Evolutionary conservation across 2,797 vertebrate species (phyloP).

Genomic region (Hemitrygon akajei): DNA sequence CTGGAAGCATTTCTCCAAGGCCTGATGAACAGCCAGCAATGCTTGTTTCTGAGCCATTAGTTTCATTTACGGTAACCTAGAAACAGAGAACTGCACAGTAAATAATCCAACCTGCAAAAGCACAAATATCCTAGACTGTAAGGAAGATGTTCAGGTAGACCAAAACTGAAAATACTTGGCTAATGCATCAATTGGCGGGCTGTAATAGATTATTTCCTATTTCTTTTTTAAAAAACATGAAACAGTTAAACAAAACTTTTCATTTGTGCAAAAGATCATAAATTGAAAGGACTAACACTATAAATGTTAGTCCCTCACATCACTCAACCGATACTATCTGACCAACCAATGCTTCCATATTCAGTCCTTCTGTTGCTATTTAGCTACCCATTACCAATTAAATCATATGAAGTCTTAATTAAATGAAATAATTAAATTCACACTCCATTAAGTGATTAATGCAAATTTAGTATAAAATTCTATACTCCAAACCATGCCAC

Average conservation of each 20-base stretch:
- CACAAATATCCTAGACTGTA: background rate
- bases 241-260: background rate
- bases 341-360: background rate
- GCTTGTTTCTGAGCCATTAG: constrained; percentile 54
- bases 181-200: background rate
- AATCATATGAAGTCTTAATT: background rate
- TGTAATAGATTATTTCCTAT: too few relatives aligned
- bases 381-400: background rate
- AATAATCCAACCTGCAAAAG: background rate
- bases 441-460: too few relatives aligned
- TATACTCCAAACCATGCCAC: background rate
- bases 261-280: background rate
- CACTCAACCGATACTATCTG: background rate
- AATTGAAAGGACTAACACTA: background rate
- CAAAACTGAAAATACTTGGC: background rate
- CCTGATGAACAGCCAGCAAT: constrained; percentile 52
- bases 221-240: too few relatives aligned
- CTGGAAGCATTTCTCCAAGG: constrained; percentile 60
- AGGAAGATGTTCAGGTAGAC: background rate
- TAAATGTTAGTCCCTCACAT: background rate
- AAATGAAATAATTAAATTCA: background rate
- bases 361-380: background rate
- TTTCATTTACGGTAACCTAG: background rate
- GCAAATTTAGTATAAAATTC: background rate
- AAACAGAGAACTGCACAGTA: background rate